These are phyloP conservation scores for Avahi laniger DNA, from an alignment of 2,797 vertebrate species.

Conservation along the genomic window DNA sequence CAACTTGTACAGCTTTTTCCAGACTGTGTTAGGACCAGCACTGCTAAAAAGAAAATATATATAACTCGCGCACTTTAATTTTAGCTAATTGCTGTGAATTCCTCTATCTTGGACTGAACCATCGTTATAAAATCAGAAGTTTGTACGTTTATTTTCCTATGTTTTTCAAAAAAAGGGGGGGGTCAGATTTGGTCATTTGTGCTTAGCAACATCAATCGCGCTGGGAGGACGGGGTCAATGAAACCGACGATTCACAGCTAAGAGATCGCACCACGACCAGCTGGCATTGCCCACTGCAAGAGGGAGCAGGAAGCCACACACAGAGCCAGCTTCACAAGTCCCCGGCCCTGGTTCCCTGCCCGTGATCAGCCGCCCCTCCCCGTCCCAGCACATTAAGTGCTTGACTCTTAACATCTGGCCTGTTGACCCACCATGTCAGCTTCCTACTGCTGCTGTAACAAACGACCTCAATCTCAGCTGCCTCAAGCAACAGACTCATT, in stretches of 20 bases:
- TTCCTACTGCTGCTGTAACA: accelerated
- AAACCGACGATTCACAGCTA: accelerated
- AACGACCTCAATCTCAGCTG: not conserved
- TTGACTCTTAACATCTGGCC: too few species aligned
- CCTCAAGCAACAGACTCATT: not conserved
- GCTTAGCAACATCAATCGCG: not conserved
- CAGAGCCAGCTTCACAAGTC: not conserved
- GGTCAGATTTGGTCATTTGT: not conserved
- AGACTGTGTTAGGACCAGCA: accelerated
- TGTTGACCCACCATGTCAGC: accelerated
- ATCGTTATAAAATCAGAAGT: not conserved
- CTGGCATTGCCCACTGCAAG: not conserved
- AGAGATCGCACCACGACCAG: accelerated
- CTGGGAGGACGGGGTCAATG: accelerated
- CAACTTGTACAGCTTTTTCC: too few species aligned
- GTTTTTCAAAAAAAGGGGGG: not conserved
- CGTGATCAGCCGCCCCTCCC: accelerated
- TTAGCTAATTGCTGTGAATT: not conserved
- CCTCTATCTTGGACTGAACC: not conserved
- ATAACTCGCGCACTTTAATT: accelerated
- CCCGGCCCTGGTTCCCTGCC: not conserved
- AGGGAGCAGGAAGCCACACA: not conserved
- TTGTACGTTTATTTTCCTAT: too few species aligned
- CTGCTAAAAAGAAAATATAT: not conserved
- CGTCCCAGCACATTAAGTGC: accelerated